Base-by-base conservation (phyloP, 2,113 vertebrate genomes). In the Peromyscus leucopus region DNA sequence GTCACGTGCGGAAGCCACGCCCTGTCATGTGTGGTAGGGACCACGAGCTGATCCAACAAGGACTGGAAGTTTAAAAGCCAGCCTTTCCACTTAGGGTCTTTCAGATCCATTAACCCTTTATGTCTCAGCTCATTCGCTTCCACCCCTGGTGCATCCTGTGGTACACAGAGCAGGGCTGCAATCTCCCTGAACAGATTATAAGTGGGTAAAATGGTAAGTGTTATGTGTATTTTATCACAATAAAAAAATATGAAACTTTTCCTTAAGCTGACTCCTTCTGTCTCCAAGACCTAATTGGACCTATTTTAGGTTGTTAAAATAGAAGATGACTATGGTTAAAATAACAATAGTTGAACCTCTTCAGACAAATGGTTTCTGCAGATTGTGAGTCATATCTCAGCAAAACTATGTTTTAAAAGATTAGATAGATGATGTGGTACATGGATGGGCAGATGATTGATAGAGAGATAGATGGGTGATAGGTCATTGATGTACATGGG, bases 1-100 rank as follows among this genome's bases (percentile, higher is more conserved):
- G 63, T n/a, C 91, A 31, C 0, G 0, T 0, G 10, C 15, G n/a
- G 55, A 69, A 39, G 19, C 63, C 2, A 12, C 0, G 0, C 24
- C 11, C 2, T 28, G 24, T 21, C 42, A 1, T 3, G 6, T 3
- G 22, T 26, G 3, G 48, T 16, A 9, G 67, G 59, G 59, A 42
- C 65, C 74, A 48, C 1, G 0, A 1, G 42, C 7, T 26, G 8
- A 28, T 65, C 87, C 33, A 4, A 78, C 33, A 36, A 28, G 15
- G 0, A 19, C 0, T 4, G 51, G 46, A 92, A 39, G 12, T 28
- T 48, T 28, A 28, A 85, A 84, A 22, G 1, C 24, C 2, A 5
- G 5, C 28, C 87, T 46, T 63, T 42, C 17, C 1, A 59, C 59
- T 55, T 72, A 61, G 84, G 31, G 1, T 1, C 71, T 82, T 48